Evolutionary conservation across 1,140 invertebrate genomes (phyloP).

Genomic region (Drosophila santomea): DNA sequence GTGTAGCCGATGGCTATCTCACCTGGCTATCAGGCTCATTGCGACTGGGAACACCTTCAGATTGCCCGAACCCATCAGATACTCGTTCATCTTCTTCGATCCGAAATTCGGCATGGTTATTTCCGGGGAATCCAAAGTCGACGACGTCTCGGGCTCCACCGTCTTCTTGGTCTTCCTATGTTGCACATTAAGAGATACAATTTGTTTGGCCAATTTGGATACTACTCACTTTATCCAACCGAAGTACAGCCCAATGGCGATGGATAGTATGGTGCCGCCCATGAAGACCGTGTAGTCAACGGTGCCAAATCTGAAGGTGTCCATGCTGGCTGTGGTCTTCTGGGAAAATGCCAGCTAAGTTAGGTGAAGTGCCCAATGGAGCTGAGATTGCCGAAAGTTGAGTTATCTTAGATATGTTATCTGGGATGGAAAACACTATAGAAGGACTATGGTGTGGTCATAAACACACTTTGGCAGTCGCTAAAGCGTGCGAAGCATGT

Average conservation of each 20-base stretch:
- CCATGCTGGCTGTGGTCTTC: constrained; percentile 10
- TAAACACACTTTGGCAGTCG: no score
- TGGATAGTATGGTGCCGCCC: constrained; percentile 87
- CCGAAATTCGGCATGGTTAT: constrained; percentile 67
- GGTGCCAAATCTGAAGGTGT: constrained; percentile 73
- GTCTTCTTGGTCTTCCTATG: constrained; percentile 46
- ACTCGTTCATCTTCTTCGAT: constrained; percentile 87
- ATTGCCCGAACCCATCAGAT: constrained; percentile 89
- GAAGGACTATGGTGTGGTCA: no score
- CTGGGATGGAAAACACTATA: not conserved
- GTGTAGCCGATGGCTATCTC: constrained; percentile 26
- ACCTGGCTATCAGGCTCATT: constrained; percentile 93
- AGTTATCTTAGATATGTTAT: not conserved
- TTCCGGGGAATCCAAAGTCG: not conserved
- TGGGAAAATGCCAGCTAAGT: not conserved
- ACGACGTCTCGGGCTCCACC: constrained; percentile 12
- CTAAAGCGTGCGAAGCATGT: no score
- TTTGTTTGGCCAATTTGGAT: not conserved
- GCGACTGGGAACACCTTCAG: constrained; percentile 91
- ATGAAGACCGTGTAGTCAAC: constrained; percentile 88
- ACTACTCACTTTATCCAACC: constrained; percentile 85
- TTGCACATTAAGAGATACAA: not conserved
- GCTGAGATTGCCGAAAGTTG: not conserved
- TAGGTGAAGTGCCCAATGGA: not conserved
- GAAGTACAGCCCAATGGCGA: constrained; percentile 90